phyloP scores from a whole-genome alignment of 53 echinoderm and acorn worm species.

The Stichopus horrens region DNA sequence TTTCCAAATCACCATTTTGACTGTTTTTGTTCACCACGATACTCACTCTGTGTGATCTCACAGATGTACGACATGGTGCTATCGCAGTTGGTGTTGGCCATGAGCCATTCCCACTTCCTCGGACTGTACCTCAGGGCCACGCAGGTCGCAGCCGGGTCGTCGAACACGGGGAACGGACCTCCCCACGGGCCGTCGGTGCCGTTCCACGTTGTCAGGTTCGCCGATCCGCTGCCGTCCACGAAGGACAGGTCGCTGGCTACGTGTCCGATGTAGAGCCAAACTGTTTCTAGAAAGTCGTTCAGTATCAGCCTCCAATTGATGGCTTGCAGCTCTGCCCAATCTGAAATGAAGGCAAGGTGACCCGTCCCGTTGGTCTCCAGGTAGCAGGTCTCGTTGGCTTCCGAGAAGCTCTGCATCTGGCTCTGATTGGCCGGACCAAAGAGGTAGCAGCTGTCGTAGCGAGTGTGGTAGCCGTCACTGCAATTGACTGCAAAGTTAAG shows the following conservation, averaged over 20 bases:
- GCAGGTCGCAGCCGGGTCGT: slow-evolving; percentile 48
- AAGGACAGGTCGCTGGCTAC: slow-evolving; percentile 46
- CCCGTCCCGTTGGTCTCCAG: slow-evolving; percentile 60
- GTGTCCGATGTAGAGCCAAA: slow-evolving; percentile 53
- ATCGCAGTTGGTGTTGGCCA: slow-evolving; percentile 53
- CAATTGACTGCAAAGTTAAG: slow-evolving; percentile 53
- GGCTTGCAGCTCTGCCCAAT: slow-evolving; percentile 56
- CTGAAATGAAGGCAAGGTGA: slow-evolving; percentile 63
- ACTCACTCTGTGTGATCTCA: slow-evolving; percentile 81
- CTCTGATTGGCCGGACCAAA: slow-evolving; percentile 1
- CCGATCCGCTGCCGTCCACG: slow-evolving; percentile 61
- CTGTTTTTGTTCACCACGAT: no score
- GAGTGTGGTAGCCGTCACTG: slow-evolving; percentile 53
- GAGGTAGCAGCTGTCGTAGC: slow-evolving; percentile 72
- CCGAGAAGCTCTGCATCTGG: slow-evolving; percentile 39
- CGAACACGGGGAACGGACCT: slow-evolving; percentile 48
- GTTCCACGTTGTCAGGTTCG: slow-evolving; percentile 56
- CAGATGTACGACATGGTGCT: slow-evolving; percentile 53
- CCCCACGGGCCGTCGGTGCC: slow-evolving; percentile 60
- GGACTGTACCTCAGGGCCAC: slow-evolving; percentile 63
- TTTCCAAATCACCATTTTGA: no score
- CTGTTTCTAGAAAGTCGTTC: slow-evolving; percentile 11
- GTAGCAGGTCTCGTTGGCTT: slow-evolving; percentile 59
- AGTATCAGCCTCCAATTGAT: slow-evolving; percentile 8
- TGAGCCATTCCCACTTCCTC: slow-evolving; percentile 62